Evolutionary conservation across 2,888 invertebrate species (phyloP).

Genomic region (Leucophenga montana): DNA sequence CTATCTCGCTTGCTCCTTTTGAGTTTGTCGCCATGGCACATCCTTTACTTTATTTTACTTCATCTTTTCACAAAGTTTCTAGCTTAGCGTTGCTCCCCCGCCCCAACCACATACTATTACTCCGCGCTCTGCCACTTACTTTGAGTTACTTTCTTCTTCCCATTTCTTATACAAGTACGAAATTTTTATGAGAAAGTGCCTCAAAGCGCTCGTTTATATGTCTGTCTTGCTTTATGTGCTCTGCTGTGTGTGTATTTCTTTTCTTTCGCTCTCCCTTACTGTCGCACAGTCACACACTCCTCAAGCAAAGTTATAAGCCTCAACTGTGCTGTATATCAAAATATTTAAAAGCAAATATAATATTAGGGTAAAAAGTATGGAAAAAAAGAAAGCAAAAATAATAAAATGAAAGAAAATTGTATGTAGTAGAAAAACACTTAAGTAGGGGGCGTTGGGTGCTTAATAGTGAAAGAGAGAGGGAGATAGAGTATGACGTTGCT

Average conservation of each 20-base stretch:
- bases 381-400: conserved; percentile 1
- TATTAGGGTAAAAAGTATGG: conserved; percentile 48
- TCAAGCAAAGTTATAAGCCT: conserved; percentile 54
- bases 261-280: not conserved
- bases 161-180: conserved; percentile 56
- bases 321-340: conserved; percentile 68
- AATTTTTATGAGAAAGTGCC: conserved; percentile 68
- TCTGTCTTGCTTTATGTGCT: conserved; percentile 35
- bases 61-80: conserved; percentile 53
- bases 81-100: conserved; percentile 28
- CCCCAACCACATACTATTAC: conserved; percentile 1
- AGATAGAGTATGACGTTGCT: not conserved
- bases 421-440: conserved; percentile 68
- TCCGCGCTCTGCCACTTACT: conserved; percentile 41
- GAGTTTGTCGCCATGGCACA: conserved; percentile 59
- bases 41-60: conserved; percentile 62
- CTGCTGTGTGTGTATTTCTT: conserved; percentile 35
- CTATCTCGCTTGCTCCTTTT: conserved; percentile 23
- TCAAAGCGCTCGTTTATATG: conserved; percentile 43
- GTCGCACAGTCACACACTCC: not conserved
- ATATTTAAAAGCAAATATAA: conserved; percentile 70
- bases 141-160: conserved; percentile 3
- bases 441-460: conserved; percentile 45
- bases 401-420: conserved; percentile 16
- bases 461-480: conserved; percentile 37